Percentiles rank a stretch among this genome's conserved stretches.
Evolutionary conservation across 1,140 invertebrate genomes (phyloP).

Genomic region (Dolichoris vasculosae): DNA sequence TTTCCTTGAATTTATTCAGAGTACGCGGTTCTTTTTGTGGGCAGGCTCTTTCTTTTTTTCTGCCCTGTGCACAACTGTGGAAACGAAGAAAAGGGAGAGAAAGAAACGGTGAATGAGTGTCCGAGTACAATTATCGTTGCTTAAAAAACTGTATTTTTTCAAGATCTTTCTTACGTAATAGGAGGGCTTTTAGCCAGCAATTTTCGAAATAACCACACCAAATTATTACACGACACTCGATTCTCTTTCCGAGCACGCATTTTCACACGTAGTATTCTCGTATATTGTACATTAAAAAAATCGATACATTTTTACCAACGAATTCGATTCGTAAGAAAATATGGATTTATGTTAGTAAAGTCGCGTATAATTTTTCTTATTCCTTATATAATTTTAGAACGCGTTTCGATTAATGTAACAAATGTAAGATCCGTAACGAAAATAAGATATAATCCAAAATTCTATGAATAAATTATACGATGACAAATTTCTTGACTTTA

Average conservation of each 20-base stretch:
- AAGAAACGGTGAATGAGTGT: conserved; percentile 11
- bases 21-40: background rate
- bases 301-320: no score
- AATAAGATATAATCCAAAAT: background rate
- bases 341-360: background rate
- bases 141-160: conserved; percentile 29
- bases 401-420: no score
- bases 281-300: background rate
- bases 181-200: conserved; percentile 24
- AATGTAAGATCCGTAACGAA: background rate
- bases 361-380: background rate
- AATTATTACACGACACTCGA: conserved; percentile 28
- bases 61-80: background rate
- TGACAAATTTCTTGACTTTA: background rate
- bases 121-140: conserved; percentile 36
- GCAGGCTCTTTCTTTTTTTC: background rate
- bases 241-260: background rate
- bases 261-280: conserved; percentile 31
- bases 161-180: background rate
- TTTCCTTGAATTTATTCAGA: conserved; percentile 42
- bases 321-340: background rate
- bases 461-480: background rate
- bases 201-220: conserved; percentile 38
- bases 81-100: background rate
- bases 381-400: background rate